Base-by-base conservation (phyloP, 1,140 invertebrate genomes). In the Drosophila serrata region DNA sequence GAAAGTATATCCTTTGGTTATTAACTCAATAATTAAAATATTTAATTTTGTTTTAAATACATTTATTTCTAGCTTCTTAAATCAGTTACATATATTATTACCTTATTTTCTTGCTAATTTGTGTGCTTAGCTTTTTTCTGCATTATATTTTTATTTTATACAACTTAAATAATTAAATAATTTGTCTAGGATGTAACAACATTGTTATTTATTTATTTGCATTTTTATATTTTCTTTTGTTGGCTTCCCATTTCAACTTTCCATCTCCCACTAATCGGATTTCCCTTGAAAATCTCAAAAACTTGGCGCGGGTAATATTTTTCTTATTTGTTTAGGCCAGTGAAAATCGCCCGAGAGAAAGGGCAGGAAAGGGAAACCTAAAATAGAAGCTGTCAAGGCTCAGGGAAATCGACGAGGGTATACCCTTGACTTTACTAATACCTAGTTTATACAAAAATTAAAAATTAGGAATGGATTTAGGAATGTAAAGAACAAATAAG, bases 231-330 rank as follows among this genome's bases (percentile, higher is more conserved):
- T 61, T 35, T 8, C 22, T 22, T 37, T 37, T 24, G n/a, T 8
- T 15, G 19, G 8, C n/a, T 15, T 15, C 48, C 22, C 48, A 29
- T 39, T 57, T 62, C 48, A 62, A 39, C 48, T 60, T 64, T 40
- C 19, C 13, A 35, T 35, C 31, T 63, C n/a, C 19, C 17, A 48
- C 64, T 72, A 69, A 69, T 69, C 68, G 42, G 49, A 69, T 42
- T 55, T 27, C 13, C n/a, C 45, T 35, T 51, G 39, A 63, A 48
- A 68, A 43, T 68, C 64, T 68, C 24, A 17, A 63, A 49, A 40
- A 43, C 43, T 63, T 29, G 35, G 9, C 35, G 49, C 17, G 17
- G 29, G 42, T 27, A 45, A n/a, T n/a, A n/a, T n/a, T 46, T 51
- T 51, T 15, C 19, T n/a, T 68, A 49, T 68, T 46, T 70, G 45